A percentile compares a stretch with the other conserved stretches of the same genome.
phyloP scores from a whole-genome alignment of 53 echinoderm and acorn worm genomes.

The Stichopus horrens region DNA sequence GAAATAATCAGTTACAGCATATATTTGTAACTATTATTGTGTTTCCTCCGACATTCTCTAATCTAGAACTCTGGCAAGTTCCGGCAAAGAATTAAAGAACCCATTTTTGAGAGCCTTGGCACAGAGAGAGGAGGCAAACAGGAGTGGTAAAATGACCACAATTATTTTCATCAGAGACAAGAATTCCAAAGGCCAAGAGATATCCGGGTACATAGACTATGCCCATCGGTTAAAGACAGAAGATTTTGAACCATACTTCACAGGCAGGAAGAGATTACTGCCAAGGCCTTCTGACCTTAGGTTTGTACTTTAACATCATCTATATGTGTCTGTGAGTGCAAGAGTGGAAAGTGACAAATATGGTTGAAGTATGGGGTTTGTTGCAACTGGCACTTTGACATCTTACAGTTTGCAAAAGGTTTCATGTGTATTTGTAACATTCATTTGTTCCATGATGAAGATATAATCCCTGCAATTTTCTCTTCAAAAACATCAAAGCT shows the following conservation, averaged over 20 bases:
- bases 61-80: conserved; percentile 89
- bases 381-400: too few relatives aligned
- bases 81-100: conserved; percentile 96
- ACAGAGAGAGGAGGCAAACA: conserved; percentile 94
- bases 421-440: too few relatives aligned
- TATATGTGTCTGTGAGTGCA: too few relatives aligned
- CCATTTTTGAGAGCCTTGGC: conserved; percentile 87
- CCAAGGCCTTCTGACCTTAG: conserved; percentile 96
- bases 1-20: too few relatives aligned
- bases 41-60: too few relatives aligned
- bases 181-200: conserved; percentile 89
- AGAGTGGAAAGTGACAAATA: too few relatives aligned
- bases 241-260: conserved; percentile 95
- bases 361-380: too few relatives aligned
- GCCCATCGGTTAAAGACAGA: conserved; percentile 96
- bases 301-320: conserved; percentile 40
- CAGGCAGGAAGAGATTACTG: conserved; percentile 86
- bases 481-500: too few relatives aligned
- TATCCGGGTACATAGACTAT: conserved; percentile 97
- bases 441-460: too few relatives aligned
- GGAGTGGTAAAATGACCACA: conserved; percentile 98
- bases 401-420: too few relatives aligned
- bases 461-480: too few relatives aligned
- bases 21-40: too few relatives aligned
- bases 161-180: conserved; percentile 98